A percentile compares a stretch with the other conserved stretches of the same genome.
Conservation (phyloP, 2,888 invertebrate species). For the Microdon myrmicae region DNA sequence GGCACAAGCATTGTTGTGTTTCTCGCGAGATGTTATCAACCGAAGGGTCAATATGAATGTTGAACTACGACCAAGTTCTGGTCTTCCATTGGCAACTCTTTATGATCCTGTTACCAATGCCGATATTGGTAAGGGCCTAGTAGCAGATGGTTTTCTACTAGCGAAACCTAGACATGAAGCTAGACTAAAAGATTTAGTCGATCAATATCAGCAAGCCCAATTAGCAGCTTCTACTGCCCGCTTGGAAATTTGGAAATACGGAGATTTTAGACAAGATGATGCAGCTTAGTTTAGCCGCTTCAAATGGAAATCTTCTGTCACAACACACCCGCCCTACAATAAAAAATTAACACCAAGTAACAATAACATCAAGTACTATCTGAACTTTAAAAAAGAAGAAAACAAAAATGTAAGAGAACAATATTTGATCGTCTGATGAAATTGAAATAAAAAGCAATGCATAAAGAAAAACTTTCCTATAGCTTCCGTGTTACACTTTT, state of each 20-base stretch:
- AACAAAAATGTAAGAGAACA: conserved; percentile 42
- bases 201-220: conserved; percentile 87
- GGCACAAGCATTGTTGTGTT: conserved; percentile 76
- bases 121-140: conserved; percentile 77
- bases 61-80: conserved; percentile 73
- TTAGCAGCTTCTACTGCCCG: conserved; percentile 87
- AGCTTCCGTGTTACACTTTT: too few species aligned
- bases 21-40: conserved; percentile 75
- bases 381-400: conserved; percentile 41
- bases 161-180: conserved; percentile 84
- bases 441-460: conserved; percentile 13
- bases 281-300: conserved; percentile 66
- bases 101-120: conserved; percentile 64
- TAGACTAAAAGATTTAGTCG: conserved; percentile 80
- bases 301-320: conserved; percentile 64
- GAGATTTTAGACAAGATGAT: conserved; percentile 80
- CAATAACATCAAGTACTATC: conserved; percentile 42
- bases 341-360: conserved; percentile 56
- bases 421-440: too few species aligned
- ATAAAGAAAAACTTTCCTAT: conserved; percentile 23
- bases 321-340: conserved; percentile 66
- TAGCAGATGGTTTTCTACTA: conserved; percentile 86
- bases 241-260: conserved; percentile 95
- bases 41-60: conserved; percentile 84
- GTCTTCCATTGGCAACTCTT: conserved; percentile 63